A percentile compares a stretch with the other conserved stretches of the same genome.
These are phyloP conservation scores for Macrochelys suwanniensis DNA, from an alignment of 2,797 vertebrate species.

Conservation along the genomic window DNA sequence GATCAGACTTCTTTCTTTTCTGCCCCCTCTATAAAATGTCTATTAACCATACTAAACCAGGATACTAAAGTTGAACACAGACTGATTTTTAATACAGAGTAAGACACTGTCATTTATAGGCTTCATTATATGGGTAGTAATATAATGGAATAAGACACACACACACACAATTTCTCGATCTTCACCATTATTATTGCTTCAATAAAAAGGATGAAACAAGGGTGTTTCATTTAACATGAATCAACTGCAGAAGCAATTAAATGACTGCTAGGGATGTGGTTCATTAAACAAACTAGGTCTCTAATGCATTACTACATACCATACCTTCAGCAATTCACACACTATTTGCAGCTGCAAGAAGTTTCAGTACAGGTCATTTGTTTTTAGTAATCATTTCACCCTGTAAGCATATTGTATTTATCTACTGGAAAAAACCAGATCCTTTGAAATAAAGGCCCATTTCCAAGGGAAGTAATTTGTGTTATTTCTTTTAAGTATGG, in stretches of 20 bases:
- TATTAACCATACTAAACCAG: not conserved
- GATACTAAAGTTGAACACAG: not conserved
- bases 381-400: not conserved
- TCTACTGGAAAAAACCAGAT: not conserved
- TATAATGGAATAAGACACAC: not conserved
- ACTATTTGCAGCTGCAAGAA: not conserved
- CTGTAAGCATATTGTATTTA: not conserved
- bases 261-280: not conserved
- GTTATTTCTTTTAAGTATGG: not conserved
- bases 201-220: not conserved
- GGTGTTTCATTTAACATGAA: not conserved
- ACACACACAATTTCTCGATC: not conserved
- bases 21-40: not conserved
- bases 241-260: not conserved
- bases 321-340: not conserved
- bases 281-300: not conserved
- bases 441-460: not conserved
- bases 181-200: not conserved
- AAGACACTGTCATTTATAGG: not conserved
- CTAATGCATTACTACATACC: not conserved
- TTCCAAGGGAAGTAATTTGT: not conserved
- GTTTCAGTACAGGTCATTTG: not conserved
- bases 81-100: not conserved
- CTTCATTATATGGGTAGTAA: not conserved
- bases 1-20: not conserved